Evolutionary conservation across 2,797 vertebrate species (phyloP).

Genomic region (Phataginus tricuspis): DNA sequence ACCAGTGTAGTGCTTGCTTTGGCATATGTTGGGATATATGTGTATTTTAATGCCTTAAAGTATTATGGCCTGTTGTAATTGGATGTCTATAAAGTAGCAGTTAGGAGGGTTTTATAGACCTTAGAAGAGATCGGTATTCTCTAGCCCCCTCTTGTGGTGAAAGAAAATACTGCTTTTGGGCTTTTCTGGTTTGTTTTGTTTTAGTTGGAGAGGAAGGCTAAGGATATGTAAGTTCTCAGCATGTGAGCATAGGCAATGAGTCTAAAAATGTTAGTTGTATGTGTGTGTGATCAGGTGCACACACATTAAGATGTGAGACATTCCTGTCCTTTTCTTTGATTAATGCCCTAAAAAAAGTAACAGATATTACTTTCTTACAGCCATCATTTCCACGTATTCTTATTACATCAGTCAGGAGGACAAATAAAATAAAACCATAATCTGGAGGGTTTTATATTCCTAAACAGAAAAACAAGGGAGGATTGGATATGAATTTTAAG

Average conservation of each 20-base stretch:
- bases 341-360: slow-evolving; percentile 44
- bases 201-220: not conserved
- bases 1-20: slow-evolving; percentile 58
- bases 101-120: slow-evolving; percentile 82
- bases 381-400: slow-evolving; percentile 25
- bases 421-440: slow-evolving; percentile 47
- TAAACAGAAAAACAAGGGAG: not conserved
- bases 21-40: slow-evolving; percentile 82
- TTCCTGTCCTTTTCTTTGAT: slow-evolving; percentile 35
- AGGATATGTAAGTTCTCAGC: not conserved
- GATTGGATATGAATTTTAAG: slow-evolving; percentile 28
- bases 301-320: not conserved
- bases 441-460: slow-evolving; percentile 33
- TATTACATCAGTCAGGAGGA: slow-evolving; percentile 26
- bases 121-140: slow-evolving; percentile 82
- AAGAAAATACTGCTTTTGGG: slow-evolving; percentile 49
- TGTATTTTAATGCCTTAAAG: slow-evolving; percentile 83
- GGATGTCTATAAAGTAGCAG: slow-evolving; percentile 83
- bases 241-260: not conserved
- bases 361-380: not conserved
- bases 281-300: not conserved
- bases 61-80: slow-evolving; percentile 84
- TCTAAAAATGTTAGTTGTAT: not conserved
- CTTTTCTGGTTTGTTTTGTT: slow-evolving; percentile 13
- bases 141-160: slow-evolving; percentile 85